These are phyloP conservation scores for Sylvicola fuscatus DNA, from an alignment of 2,888 invertebrate genomes.

Conservation along the genomic window DNA sequence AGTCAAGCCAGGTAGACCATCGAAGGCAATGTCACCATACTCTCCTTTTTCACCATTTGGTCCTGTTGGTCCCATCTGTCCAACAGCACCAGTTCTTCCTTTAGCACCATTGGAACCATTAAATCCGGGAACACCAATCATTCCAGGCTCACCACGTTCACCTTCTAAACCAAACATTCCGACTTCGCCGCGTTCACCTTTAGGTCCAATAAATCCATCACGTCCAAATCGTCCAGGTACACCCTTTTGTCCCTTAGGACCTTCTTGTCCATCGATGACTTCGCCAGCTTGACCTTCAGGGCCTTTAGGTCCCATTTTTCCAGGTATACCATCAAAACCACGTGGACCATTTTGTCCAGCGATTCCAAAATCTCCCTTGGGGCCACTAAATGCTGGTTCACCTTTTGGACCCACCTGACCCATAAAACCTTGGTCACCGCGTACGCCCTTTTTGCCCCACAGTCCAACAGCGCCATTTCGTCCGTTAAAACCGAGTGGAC, in stretches of 20 bases:
- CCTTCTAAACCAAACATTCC: constrained; percentile 37
- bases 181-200: constrained; percentile 15
- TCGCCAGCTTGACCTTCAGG: constrained; percentile 7
- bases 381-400: constrained; percentile 36
- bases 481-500: background rate
- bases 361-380: constrained; percentile 37
- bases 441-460: constrained; percentile 14
- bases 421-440: constrained; percentile 10
- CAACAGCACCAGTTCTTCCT: constrained; percentile 29
- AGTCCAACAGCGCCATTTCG: constrained; percentile 19
- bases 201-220: constrained; percentile 1
- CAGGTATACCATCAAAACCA: constrained; percentile 16
- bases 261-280: background rate
- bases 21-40: constrained; percentile 19
- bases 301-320: constrained; percentile 1
- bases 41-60: constrained; percentile 30
- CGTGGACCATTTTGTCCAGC: constrained; percentile 26
- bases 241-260: constrained; percentile 9
- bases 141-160: constrained; percentile 26
- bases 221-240: constrained; percentile 9
- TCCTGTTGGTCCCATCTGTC: constrained; percentile 29
- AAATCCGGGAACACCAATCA: constrained; percentile 28
- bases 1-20: constrained; percentile 13
- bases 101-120: constrained; percentile 18
- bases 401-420: constrained; percentile 26